Evolutionary conservation across 64 coral and sea anemone genomes (phyloP).

Genomic region (Montipora efflorescens): DNA sequence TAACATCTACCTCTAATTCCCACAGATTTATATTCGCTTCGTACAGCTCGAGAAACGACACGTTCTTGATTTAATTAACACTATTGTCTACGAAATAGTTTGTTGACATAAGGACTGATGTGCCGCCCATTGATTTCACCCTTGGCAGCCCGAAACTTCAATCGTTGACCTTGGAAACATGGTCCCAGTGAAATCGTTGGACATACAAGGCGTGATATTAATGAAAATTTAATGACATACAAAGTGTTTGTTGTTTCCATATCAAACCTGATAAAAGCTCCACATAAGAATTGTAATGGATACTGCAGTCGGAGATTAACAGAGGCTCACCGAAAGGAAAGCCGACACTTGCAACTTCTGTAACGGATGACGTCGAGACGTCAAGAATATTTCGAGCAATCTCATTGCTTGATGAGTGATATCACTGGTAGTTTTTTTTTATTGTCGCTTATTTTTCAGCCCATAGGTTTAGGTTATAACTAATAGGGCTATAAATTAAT

Average conservation of each 20-base stretch:
- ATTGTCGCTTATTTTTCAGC: neutral
- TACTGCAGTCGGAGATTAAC: conserved; percentile 36
- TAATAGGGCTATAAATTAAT: neutral
- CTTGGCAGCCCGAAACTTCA: neutral
- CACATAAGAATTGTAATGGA: conserved; percentile 23
- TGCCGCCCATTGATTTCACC: conserved; percentile 25
- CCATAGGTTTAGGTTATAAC: no score
- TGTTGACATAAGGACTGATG: conserved; percentile 3
- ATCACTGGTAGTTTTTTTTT: neutral
- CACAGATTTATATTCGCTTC: neutral
- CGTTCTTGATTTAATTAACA: conserved; percentile 48
- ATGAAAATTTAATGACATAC: conserved; percentile 41
- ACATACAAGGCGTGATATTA: conserved; percentile 33
- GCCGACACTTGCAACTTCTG: neutral
- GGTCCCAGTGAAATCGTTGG: neutral
- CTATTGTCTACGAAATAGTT: conserved; percentile 33
- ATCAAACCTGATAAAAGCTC: conserved; percentile 43
- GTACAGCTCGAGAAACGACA: neutral
- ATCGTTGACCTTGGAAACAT: neutral
- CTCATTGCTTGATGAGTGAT: neutral
- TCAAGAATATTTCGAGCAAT: conserved; percentile 6
- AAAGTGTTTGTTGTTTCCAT: conserved; percentile 36
- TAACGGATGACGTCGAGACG: neutral
- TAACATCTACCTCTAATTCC: neutral
- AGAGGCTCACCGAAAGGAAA: conserved; percentile 24